Conservation (phyloP, 2,888 invertebrate genomes). For the Anagyrus pseudococci region DNA sequence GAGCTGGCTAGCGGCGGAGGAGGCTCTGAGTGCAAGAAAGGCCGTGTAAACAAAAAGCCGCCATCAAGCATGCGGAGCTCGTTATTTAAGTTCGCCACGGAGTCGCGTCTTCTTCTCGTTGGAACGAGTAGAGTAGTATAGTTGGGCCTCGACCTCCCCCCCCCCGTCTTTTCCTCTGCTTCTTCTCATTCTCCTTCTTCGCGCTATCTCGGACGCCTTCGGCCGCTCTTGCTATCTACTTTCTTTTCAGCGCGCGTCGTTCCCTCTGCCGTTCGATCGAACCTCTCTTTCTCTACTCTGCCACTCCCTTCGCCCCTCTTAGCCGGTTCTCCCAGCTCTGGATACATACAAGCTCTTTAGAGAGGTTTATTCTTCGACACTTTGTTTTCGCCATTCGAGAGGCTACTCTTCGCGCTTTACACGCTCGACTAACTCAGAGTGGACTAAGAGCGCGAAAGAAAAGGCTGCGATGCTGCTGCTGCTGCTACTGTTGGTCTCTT, state of each 20-base stretch:
- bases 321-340: background rate
- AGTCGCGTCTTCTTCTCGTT: background rate
- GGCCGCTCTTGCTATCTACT: too few species aligned
- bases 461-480: too few species aligned
- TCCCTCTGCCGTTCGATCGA: background rate
- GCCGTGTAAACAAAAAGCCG: constrained; percentile 42
- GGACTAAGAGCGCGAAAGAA: too few species aligned
- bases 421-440: too few species aligned
- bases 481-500: too few species aligned
- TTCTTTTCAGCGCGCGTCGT: constrained; percentile 27
- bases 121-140: too few species aligned
- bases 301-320: constrained; percentile 7
- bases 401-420: too few species aligned
- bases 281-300: constrained; percentile 1
- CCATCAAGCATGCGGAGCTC: constrained; percentile 43
- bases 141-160: too few species aligned
- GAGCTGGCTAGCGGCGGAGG: constrained; percentile 26
- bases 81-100: constrained; percentile 42
- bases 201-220: background rate
- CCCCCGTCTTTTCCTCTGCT: background rate
- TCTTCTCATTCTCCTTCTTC: background rate
- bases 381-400: constrained; percentile 36
- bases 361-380: constrained; percentile 38
- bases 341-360: too few species aligned
- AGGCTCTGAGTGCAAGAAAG: constrained; percentile 1